These are phyloP conservation scores for Salvator merianae DNA, from an alignment of 2,113 vertebrate genomes.

Conservation along the genomic window DNA sequence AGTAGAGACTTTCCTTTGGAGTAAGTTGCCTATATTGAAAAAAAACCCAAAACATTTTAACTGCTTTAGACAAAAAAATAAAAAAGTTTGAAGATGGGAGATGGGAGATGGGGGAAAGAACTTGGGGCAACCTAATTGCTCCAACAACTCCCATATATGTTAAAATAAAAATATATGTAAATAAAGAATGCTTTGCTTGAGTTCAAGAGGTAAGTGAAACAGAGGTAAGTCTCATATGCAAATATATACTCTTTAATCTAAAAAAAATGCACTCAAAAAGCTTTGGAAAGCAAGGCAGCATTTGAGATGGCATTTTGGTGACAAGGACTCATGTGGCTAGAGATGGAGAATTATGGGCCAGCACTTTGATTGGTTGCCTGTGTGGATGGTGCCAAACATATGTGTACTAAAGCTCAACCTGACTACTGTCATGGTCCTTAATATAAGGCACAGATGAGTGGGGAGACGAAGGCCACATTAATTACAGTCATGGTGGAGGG, in stretches of 20 bases:
- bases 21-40: conserved; percentile 41
- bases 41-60: background rate
- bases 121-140: background rate
- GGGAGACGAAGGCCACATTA: too few relatives aligned
- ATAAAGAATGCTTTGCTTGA: background rate
- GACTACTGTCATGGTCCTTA: too few relatives aligned
- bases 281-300: background rate
- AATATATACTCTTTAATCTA: background rate
- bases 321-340: too few relatives aligned
- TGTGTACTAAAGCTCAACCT: too few relatives aligned
- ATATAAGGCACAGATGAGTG: too few relatives aligned
- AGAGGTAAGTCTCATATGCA: background rate
- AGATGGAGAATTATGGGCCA: too few relatives aligned
- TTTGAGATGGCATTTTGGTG: too few relatives aligned
- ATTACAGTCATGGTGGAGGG: background rate
- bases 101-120: background rate
- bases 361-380: too few relatives aligned
- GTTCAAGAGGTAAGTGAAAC: background rate
- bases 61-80: background rate
- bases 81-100: background rate
- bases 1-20: conserved; percentile 29
- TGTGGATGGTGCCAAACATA: too few relatives aligned
- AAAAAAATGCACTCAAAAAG: background rate
- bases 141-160: background rate
- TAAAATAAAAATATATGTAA: background rate